Conservation (phyloP, 2,888 invertebrate species). For the Orchesella flavescens region DNA sequence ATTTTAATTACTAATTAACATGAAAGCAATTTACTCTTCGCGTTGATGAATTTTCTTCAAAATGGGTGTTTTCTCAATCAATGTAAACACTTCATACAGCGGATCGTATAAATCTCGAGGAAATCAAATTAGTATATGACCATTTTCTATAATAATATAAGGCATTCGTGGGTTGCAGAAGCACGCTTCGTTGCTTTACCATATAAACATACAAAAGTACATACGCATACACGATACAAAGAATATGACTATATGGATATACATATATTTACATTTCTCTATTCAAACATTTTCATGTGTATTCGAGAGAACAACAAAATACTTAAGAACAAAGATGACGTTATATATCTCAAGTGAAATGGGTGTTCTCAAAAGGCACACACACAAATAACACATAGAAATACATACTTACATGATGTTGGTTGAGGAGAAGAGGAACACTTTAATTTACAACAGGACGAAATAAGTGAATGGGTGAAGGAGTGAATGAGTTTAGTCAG, state of each 20-base stretch:
- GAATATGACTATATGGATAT: too few relatives aligned
- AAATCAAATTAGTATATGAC: constrained; percentile 44
- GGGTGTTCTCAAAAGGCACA: too few relatives aligned
- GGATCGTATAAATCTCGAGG: constrained; percentile 28
- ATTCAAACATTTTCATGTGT: not conserved
- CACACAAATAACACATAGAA: not conserved
- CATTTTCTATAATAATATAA: not conserved
- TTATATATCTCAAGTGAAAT: not conserved
- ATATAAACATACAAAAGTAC: not conserved
- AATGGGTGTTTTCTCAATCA: constrained; percentile 63
- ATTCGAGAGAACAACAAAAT: constrained; percentile 5
- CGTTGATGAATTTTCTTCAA: constrained; percentile 60
- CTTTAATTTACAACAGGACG: constrained; percentile 49
- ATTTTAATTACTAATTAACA: constrained; percentile 63
- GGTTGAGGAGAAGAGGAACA: constrained; percentile 25
- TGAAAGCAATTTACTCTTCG: constrained; percentile 60
- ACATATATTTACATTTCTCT: too few relatives aligned
- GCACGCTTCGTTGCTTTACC: not conserved
- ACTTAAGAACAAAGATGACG: constrained; percentile 11
- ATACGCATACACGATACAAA: too few relatives aligned
- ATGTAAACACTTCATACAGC: constrained; percentile 54
- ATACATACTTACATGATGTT: not conserved
- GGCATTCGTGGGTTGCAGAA: too few relatives aligned
- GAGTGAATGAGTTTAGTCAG: constrained; percentile 26
- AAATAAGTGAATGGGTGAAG: constrained; percentile 43